Percentiles rank a stretch among this genome's conserved stretches.
These are phyloP conservation scores for Cygnus atratus DNA, from an alignment of 2,113 vertebrate species.

Conservation along the genomic window DNA sequence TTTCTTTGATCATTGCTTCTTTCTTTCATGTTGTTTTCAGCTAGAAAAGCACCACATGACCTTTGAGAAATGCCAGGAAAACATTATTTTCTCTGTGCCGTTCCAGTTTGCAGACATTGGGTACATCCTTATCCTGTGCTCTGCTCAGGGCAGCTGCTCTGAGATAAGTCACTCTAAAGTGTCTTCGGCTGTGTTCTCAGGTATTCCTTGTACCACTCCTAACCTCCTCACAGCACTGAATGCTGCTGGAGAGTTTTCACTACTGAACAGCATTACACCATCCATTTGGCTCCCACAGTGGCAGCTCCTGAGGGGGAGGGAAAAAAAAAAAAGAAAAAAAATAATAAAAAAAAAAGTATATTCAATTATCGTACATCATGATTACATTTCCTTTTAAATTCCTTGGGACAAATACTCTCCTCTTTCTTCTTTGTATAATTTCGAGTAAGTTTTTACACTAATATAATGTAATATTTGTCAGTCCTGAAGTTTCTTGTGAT, in stretches of 20 bases:
- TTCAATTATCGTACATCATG: neutral
- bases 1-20: constrained; percentile 32
- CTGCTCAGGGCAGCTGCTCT: neutral
- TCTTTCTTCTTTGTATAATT: neutral
- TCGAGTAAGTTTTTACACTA: neutral
- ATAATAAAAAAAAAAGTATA: neutral
- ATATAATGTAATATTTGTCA: neutral
- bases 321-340: neutral
- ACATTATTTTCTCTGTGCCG: neutral
- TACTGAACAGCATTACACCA: neutral
- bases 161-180: neutral
- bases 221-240: neutral
- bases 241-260: neutral
- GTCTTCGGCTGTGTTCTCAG: neutral
- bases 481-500: neutral
- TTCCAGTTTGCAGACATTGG: neutral
- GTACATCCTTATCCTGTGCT: neutral
- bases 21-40: constrained; percentile 12
- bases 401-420: neutral
- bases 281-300: neutral
- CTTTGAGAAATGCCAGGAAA: constrained; percentile 63
- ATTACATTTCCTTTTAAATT: neutral
- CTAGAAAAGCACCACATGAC: constrained; percentile 5
- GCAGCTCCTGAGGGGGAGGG: neutral
- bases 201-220: neutral